Percentiles rank a stretch among this genome's conserved stretches.
These are phyloP conservation scores for Busseola fusca DNA, from an alignment of 2,888 invertebrate species.

Conservation along the genomic window DNA sequence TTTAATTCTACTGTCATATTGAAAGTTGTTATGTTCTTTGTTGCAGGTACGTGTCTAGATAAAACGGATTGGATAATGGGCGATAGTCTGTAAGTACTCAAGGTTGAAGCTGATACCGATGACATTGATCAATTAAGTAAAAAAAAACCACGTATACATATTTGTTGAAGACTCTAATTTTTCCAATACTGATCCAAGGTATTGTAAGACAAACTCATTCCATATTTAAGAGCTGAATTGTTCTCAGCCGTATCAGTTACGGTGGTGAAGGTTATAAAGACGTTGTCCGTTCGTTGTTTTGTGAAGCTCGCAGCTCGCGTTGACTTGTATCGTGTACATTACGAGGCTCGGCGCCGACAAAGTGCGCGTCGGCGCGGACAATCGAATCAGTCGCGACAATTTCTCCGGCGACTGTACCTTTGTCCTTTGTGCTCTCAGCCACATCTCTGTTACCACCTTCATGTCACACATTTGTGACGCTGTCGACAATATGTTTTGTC, in stretches of 20 bases:
- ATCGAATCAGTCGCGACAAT: constrained; percentile 82
- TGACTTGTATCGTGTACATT: constrained; percentile 52
- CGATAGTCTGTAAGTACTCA: constrained; percentile 58
- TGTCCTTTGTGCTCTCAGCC: constrained; percentile 65
- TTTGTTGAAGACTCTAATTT: constrained; percentile 4
- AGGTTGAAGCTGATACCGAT: constrained; percentile 38
- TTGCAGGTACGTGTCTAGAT: constrained; percentile 79
- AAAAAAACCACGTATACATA: background rate
- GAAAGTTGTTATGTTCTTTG: constrained; percentile 70
- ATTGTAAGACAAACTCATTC: constrained; percentile 25
- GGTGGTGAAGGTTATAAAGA: constrained; percentile 72
- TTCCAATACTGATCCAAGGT: constrained; percentile 1
- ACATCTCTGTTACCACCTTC: constrained; percentile 49
- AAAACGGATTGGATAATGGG: constrained; percentile 45
- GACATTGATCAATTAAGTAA: constrained; percentile 19
- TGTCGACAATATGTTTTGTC: constrained; percentile 64
- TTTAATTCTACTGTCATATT: constrained; percentile 67
- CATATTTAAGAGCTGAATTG: constrained; percentile 28
- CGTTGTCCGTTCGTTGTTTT: constrained; percentile 63
- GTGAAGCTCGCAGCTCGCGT: constrained; percentile 54
- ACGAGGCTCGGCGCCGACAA: constrained; percentile 73
- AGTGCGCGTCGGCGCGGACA: constrained; percentile 79
- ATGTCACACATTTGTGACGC: constrained; percentile 64
- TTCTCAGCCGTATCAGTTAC: constrained; percentile 70
- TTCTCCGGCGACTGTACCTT: constrained; percentile 71